Evolutionary conservation across 2,113 vertebrate species (phyloP), one percentile per base, ranked within the genome.

Genomic region (Phrynocephalus versicolor): DNA sequence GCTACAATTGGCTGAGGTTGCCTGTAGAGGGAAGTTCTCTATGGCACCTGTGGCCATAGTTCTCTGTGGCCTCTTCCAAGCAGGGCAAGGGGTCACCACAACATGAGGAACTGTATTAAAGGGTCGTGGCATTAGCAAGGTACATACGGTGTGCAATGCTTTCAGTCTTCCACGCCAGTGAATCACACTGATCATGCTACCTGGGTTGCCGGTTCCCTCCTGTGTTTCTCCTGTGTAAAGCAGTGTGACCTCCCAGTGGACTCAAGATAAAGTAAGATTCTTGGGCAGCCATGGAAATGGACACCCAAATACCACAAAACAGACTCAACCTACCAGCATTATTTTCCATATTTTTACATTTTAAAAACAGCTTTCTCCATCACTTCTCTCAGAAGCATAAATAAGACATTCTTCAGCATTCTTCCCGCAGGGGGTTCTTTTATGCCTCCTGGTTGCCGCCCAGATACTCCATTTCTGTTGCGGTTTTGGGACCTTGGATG

Each of bases 401-500:
- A 87, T 86, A 89, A 80, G 78, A 89, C 30, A 3, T 75, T 73
- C 21, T 14, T 78, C 60, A 3, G 30, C 30, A 9, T 88, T 84
- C 81, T 81, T 85, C 70, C 41, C 45, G 82, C 37, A 33, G 25
- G 23, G 0, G 23, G 0, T 33, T 15, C 79, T 58, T 77, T 97
- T 94, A 98, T 3, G 95, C 97, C 2, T 96, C 95, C 39, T 97
- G 86, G 0, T 94, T 82, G 10, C 89, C 64, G 70, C 96, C 94
- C 62, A 99, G 96, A 74, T 97, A 95, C 88, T 98, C 93, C 94
- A 99, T 95, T 95, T 99, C 98, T 0, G 94, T 94, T 16, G 86
- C 86, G 1, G 91, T 86, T 82, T 89, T 95, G 30, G 90, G 51
- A 0, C 30, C 83, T 18, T n/a, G 21, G 0, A 6, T 23, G 0